Evolutionary conservation across 2,113 vertebrate genomes (phyloP).

Genomic region (Pongo pygmaeus): DNA sequence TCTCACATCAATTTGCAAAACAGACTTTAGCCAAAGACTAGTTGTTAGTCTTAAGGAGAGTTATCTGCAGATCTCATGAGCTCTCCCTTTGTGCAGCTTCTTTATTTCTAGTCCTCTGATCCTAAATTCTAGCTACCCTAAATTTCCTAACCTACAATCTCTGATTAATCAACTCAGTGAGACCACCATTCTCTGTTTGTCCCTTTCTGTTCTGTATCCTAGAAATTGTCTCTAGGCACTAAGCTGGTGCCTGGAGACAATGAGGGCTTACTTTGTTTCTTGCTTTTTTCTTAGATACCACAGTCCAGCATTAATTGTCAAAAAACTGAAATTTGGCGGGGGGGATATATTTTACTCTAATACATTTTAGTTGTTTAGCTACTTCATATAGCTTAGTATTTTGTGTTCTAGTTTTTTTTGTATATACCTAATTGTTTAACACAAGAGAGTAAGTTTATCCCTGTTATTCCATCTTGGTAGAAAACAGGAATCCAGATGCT

Average conservation of each 20-base stretch:
- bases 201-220: neutral
- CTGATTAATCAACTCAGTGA: neutral
- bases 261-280: neutral
- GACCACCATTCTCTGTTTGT: neutral
- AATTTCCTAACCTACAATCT: neutral
- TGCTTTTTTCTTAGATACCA: neutral
- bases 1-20: neutral
- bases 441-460: neutral
- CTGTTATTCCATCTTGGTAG: neutral
- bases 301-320: neutral
- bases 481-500: neutral
- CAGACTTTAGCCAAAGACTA: neutral
- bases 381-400: neutral
- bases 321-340: neutral
- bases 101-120: neutral
- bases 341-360: neutral
- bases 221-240: neutral
- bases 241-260: neutral
- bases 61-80: neutral
- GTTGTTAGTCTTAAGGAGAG: neutral
- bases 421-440: neutral
- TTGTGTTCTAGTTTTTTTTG: conserved; percentile 1
- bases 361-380: neutral
- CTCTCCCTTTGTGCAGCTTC: neutral
- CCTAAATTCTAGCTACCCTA: neutral